Percentiles rank a stretch among this genome's conserved stretches.
phyloP scores from a whole-genome alignment of 37 sponge, comb jelly and placozoan species.

The Bolinopsis microptera region DNA sequence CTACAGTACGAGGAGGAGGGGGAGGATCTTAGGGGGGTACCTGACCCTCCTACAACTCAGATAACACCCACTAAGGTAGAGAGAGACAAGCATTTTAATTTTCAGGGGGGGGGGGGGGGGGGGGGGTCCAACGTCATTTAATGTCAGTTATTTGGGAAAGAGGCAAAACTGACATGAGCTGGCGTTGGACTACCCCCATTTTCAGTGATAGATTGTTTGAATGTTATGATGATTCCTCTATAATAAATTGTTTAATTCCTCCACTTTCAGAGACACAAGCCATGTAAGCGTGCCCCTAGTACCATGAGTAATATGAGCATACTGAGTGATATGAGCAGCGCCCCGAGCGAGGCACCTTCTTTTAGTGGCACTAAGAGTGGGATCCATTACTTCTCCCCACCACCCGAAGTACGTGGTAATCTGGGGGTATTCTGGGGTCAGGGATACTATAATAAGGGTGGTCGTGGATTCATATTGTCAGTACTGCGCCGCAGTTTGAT shows the following conservation, averaged over 20 bases:
- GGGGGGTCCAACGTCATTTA: no score
- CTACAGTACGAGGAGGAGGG: not conserved
- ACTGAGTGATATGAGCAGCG: not conserved
- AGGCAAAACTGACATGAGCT: no score
- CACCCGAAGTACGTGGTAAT: not conserved
- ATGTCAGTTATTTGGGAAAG: no score
- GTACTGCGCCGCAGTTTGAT: no score
- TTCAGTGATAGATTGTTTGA: no score
- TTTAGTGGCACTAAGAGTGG: conserved; percentile 50
- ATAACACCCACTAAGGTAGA: not conserved
- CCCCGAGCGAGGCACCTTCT: conserved; percentile 20
- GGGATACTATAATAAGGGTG: no score
- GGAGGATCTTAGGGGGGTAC: not conserved
- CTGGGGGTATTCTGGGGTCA: not conserved
- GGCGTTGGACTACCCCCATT: no score
- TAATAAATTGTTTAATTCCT: no score
- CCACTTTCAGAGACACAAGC: conserved; percentile 22
- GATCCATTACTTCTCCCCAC: conserved; percentile 28
- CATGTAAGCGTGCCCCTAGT: not conserved
- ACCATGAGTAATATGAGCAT: conserved; percentile 9
- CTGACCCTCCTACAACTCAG: not conserved
- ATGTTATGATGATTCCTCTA: no score
- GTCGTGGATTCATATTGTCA: no score
- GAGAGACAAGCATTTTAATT: no score
- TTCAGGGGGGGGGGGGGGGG: no score